These are phyloP conservation scores for Nineta flava DNA, from an alignment of 2,888 invertebrate species.

Conservation along the genomic window DNA sequence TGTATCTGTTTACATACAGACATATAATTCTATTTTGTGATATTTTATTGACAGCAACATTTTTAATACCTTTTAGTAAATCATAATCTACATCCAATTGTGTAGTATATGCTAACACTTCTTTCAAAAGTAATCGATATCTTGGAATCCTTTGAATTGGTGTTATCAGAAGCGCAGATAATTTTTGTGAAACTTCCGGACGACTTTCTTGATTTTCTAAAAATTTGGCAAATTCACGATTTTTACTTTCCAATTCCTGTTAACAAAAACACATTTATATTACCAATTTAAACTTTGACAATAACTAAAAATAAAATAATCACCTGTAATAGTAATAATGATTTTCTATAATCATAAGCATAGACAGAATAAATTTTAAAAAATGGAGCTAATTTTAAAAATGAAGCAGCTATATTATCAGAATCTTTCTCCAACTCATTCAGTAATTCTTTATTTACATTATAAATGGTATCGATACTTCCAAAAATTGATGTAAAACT, in stretches of 20 bases:
- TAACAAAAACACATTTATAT: constrained; percentile 4
- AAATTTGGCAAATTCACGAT: constrained; percentile 37
- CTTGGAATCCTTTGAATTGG: constrained; percentile 67
- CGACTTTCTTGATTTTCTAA: constrained; percentile 45
- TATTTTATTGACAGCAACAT: too few relatives aligned
- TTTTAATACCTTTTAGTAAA: constrained; percentile 29
- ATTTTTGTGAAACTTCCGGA: constrained; percentile 51
- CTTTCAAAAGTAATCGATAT: constrained; percentile 53
- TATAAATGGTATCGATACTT: constrained; percentile 44
- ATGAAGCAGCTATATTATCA: constrained; percentile 45
- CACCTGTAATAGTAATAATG: constrained; percentile 44
- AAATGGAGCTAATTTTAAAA: constrained; percentile 55
- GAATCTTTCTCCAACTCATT: constrained; percentile 36
- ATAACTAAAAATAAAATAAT: neutral
- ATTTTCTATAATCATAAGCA: constrained; percentile 54
- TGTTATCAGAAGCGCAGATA: constrained; percentile 55
- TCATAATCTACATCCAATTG: constrained; percentile 38
- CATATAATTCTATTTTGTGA: too few relatives aligned
- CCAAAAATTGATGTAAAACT: constrained; percentile 41
- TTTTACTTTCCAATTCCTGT: constrained; percentile 32
- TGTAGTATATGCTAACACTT: constrained; percentile 44
- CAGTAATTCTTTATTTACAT: constrained; percentile 43
- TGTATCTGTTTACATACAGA: too few relatives aligned
- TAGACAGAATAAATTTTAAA: constrained; percentile 65
- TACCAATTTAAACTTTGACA: neutral